phyloP scores from a whole-genome alignment of 2,797 vertebrate species.

The Cottoperca gobio region DNA sequence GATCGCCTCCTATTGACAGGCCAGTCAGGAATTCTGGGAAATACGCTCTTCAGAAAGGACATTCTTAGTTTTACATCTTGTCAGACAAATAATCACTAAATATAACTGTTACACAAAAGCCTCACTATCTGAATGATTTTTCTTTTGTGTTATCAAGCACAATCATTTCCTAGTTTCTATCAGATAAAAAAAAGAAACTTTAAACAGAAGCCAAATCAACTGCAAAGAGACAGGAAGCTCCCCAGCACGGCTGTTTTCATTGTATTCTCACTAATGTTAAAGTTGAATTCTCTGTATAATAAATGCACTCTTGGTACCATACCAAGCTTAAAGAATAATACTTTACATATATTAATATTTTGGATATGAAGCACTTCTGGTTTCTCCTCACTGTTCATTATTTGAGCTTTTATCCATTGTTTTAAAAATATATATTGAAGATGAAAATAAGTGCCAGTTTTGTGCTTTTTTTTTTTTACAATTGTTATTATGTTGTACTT shows the following conservation, averaged over 20 bases:
- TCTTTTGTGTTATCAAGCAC: not conserved
- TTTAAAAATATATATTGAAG: no score
- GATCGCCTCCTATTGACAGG: slow-evolving; percentile 58
- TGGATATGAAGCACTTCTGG: not conserved
- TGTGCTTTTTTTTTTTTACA: not conserved
- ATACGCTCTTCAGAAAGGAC: slow-evolving; percentile 39
- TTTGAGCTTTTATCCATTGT: no score
- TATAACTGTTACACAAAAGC: slow-evolving; percentile 18
- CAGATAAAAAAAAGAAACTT: not conserved
- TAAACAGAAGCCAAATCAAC: not conserved
- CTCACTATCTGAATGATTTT: not conserved
- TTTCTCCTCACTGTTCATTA: not conserved
- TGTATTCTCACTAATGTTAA: not conserved
- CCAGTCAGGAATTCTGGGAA: slow-evolving; percentile 44
- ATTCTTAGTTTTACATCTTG: slow-evolving; percentile 26
- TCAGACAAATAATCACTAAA: slow-evolving; percentile 38
- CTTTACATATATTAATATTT: not conserved
- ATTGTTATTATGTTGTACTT: not conserved
- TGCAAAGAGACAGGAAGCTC: not conserved
- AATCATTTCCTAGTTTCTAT: not conserved
- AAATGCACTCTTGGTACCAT: not conserved
- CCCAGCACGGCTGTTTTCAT: not conserved
- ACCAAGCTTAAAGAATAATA: not conserved
- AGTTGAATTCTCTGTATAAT: not conserved
- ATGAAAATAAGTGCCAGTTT: no score